phyloP scores from a whole-genome alignment of 2,113 vertebrate species.

The Antigone vipio region DNA sequence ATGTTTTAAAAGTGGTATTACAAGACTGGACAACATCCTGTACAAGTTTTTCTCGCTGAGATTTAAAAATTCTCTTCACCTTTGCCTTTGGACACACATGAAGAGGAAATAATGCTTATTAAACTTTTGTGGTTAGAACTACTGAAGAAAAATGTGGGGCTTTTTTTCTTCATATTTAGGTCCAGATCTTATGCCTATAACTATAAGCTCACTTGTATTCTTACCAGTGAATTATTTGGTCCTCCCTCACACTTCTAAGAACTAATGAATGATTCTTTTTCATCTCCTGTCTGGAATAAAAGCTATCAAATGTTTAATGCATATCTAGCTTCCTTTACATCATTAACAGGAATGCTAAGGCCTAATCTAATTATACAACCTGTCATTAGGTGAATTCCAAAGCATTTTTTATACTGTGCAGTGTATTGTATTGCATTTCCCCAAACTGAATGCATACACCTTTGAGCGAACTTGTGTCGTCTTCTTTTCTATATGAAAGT shows the following conservation, averaged over 20 bases:
- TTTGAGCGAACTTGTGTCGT: background rate
- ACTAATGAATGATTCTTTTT: background rate
- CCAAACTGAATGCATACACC: background rate
- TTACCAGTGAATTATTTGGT: background rate
- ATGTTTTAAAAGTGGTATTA: background rate
- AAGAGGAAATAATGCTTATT: constrained; percentile 19
- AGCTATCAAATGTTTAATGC: background rate
- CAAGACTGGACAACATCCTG: background rate
- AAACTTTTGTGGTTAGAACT: background rate
- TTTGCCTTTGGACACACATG: constrained; percentile 21
- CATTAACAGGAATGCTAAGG: background rate
- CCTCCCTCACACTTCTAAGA: background rate
- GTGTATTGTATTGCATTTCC: background rate
- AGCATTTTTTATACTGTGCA: background rate
- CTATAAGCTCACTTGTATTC: background rate
- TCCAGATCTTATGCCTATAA: background rate
- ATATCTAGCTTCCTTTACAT: constrained; percentile 6
- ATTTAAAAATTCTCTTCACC: constrained; percentile 16
- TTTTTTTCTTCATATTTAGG: background rate
- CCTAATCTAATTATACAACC: background rate
- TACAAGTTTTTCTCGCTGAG: background rate
- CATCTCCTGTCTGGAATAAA: background rate
- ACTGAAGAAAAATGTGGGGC: background rate
- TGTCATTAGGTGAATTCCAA: background rate
- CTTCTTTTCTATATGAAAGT: background rate